Evolutionary conservation across 2,797 vertebrate genomes (phyloP).

Genomic region (Acanthurus tractus): DNA sequence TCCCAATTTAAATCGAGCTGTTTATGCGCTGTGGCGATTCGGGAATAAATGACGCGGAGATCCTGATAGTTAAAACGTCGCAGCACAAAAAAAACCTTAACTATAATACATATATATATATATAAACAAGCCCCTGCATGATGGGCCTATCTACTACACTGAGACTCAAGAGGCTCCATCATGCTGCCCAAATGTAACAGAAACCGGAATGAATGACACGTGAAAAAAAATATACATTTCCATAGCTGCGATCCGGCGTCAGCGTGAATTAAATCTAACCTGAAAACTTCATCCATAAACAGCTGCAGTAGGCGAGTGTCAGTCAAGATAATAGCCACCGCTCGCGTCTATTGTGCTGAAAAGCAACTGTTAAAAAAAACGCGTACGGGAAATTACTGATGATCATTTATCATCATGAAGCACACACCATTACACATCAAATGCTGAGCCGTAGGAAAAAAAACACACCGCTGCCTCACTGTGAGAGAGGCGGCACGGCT

Average conservation of each 20-base stretch:
- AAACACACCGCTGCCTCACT: constrained; percentile 2
- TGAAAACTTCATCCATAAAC: constrained; percentile 68
- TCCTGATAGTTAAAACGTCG: constrained; percentile 22
- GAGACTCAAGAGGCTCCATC: constrained; percentile 12
- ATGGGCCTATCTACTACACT: constrained; percentile 23
- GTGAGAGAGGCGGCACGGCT: constrained; percentile 30
- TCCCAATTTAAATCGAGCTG: constrained; percentile 34
- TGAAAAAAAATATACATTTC: constrained; percentile 23
- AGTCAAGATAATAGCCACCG: not conserved
- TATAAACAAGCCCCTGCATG: constrained; percentile 10
- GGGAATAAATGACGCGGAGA: constrained; percentile 51
- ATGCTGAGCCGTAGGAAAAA: constrained; percentile 7
- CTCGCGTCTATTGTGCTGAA: not conserved
- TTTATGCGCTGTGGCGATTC: constrained; percentile 19
- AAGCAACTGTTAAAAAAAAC: constrained; percentile 6
- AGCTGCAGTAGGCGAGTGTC: constrained; percentile 44
- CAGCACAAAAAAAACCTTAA: not conserved
- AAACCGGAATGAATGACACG: constrained; percentile 5
- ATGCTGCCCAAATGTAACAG: constrained; percentile 19
- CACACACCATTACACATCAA: constrained; percentile 39
- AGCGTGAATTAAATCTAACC: constrained; percentile 28
- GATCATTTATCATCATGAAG: constrained; percentile 12
- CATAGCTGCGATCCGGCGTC: constrained; percentile 23
- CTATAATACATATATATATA: not conserved
- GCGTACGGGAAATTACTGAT: not conserved